Evolutionary conservation across 2,113 vertebrate species (phyloP).

Genomic region (Misgurnus mizolepis): DNA sequence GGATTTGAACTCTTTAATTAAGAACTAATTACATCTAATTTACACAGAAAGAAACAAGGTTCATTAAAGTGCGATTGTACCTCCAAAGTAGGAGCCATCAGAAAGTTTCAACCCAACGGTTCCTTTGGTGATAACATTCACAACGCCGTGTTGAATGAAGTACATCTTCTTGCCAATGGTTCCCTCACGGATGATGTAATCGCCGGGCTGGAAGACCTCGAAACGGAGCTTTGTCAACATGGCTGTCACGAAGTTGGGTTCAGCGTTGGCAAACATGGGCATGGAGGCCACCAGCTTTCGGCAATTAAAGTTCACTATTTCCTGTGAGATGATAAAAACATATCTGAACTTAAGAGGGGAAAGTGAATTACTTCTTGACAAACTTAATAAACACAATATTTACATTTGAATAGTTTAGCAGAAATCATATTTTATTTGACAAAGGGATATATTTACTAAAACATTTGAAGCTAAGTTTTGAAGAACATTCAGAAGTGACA

Average conservation of each 20-base stretch:
- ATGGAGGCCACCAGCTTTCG: conserved; percentile 96
- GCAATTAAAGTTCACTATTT: conserved; percentile 98
- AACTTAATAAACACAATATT: background rate
- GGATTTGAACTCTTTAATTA: conserved; percentile 34
- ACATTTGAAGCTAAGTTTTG: no score
- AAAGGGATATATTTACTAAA: no score
- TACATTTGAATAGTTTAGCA: background rate
- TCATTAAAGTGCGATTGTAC: conserved; percentile 68
- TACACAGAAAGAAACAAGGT: background rate
- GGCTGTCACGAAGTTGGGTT: conserved; percentile 95
- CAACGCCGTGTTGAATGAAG: conserved; percentile 95
- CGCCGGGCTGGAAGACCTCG: conserved; percentile 94
- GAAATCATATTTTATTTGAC: background rate
- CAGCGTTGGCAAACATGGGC: conserved; percentile 95
- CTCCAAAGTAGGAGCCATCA: conserved; percentile 95
- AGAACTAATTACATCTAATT: conserved; percentile 11
- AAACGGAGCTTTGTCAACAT: conserved; percentile 98
- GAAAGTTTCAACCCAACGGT: conserved; percentile 94
- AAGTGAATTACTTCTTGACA: background rate
- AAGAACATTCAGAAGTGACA: no score
- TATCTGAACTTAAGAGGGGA: background rate
- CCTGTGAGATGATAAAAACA: conserved; percentile 69
- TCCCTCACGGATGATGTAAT: conserved; percentile 95
- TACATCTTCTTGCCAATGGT: conserved; percentile 99
- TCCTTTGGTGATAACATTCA: conserved; percentile 89